These are phyloP conservation scores for Chitala chitala DNA, from an alignment of 2,113 vertebrate genomes.

Conservation along the genomic window DNA sequence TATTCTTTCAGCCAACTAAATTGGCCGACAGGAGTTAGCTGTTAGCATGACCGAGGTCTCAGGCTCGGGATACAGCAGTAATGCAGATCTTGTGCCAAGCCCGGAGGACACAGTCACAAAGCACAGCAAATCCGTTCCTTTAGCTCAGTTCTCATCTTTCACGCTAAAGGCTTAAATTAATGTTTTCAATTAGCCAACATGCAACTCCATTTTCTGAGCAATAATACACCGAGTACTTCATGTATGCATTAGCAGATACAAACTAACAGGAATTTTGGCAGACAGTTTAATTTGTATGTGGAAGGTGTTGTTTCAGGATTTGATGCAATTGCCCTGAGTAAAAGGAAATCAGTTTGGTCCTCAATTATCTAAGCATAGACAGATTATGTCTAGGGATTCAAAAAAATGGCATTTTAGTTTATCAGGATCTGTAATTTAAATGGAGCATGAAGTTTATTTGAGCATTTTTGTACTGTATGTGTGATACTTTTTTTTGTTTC, in stretches of 20 bases:
- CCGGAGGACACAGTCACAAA: background rate
- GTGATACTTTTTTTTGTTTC: background rate
- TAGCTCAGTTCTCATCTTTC: background rate
- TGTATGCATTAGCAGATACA: background rate
- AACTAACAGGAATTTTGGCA: background rate
- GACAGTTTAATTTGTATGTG: background rate
- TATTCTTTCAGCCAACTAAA: too few species aligned
- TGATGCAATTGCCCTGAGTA: background rate
- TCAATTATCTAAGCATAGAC: background rate
- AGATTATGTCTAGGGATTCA: background rate
- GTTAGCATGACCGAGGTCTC: background rate
- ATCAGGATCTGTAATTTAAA: background rate
- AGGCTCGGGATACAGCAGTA: background rate
- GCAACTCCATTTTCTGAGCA: background rate
- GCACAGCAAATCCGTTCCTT: background rate
- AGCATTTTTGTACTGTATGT: background rate
- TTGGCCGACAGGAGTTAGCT: too few species aligned
- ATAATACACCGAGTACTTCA: background rate
- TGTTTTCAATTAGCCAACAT: constrained; percentile 5
- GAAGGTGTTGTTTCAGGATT: background rate
- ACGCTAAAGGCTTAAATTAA: constrained; percentile 1
- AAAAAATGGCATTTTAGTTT: background rate
- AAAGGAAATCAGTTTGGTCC: background rate
- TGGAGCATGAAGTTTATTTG: background rate
- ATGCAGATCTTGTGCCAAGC: background rate